Percentiles rank a stretch among this genome's conserved stretches.
phyloP scores from a whole-genome alignment of 2,797 vertebrate genomes.

The Trematomus bernacchii region DNA sequence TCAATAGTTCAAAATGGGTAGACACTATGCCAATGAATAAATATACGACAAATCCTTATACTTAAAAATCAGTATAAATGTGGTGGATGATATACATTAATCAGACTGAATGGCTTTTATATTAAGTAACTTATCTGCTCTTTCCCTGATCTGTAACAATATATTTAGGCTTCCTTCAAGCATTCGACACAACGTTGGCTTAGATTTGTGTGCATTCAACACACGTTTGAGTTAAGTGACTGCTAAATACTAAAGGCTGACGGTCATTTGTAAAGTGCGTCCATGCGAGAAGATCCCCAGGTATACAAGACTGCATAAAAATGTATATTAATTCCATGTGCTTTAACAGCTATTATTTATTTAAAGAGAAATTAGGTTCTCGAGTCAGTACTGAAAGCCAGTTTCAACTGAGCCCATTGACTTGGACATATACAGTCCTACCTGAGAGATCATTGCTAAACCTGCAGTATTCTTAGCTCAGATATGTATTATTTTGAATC shows the following conservation, averaged over 20 bases:
- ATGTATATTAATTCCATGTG: background rate
- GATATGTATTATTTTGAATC: slow-evolving; percentile 2
- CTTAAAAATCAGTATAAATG: background rate
- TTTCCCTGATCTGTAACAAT: background rate
- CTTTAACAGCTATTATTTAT: background rate
- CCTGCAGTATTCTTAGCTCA: background rate
- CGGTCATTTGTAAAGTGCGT: background rate
- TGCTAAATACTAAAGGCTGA: background rate
- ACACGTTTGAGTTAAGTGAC: background rate
- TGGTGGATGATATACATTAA: background rate
- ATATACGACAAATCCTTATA: background rate
- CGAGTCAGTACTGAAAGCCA: background rate
- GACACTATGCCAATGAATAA: background rate
- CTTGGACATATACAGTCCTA: background rate
- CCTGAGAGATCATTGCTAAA: background rate
- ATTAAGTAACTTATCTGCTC: background rate
- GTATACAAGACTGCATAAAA: background rate
- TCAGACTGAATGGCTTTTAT: background rate
- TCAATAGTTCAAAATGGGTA: background rate
- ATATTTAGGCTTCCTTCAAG: background rate
- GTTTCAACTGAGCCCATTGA: background rate
- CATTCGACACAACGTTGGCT: background rate
- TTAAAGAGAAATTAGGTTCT: background rate
- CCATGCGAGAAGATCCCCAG: background rate
- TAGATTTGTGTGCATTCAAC: background rate